phyloP scores from a whole-genome alignment of 2,888 invertebrate species.

The Tenthredo amoena region DNA sequence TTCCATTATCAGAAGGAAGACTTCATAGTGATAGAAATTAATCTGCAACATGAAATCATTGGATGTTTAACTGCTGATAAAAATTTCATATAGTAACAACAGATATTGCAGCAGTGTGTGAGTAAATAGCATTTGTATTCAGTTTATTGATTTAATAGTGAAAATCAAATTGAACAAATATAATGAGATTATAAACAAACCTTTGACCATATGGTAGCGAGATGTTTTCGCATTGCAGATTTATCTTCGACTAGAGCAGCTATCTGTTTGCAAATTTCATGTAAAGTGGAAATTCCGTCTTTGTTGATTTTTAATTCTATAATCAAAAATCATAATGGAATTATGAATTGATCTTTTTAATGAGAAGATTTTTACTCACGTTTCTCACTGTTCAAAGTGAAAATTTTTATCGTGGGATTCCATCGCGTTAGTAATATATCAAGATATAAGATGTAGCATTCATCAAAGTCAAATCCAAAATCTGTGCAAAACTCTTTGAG shows the following conservation, averaged over 20 bases:
- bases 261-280: slow-evolving; percentile 71
- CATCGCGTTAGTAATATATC: slow-evolving; percentile 75
- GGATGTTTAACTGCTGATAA: background rate
- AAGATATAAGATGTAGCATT: slow-evolving; percentile 75
- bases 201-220: slow-evolving; percentile 67
- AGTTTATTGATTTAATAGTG: no score
- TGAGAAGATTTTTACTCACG: slow-evolving; percentile 56
- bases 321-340: background rate
- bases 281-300: slow-evolving; percentile 68
- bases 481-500: slow-evolving; percentile 77
- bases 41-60: slow-evolving; percentile 70
- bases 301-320: slow-evolving; percentile 68
- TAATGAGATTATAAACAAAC: slow-evolving; percentile 56
- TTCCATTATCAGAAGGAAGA: slow-evolving; percentile 78
- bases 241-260: slow-evolving; percentile 71
- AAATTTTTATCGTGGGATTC: slow-evolving; percentile 73
- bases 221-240: slow-evolving; percentile 64
- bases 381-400: slow-evolving; percentile 56
- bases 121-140: slow-evolving; percentile 36
- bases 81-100: background rate
- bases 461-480: slow-evolving; percentile 75
- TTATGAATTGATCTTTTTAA: background rate
- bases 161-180: background rate
- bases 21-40: slow-evolving; percentile 80
- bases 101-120: background rate